These are phyloP conservation scores for Heliornis fulica DNA, from an alignment of 2,113 vertebrate species.

Conservation along the genomic window DNA sequence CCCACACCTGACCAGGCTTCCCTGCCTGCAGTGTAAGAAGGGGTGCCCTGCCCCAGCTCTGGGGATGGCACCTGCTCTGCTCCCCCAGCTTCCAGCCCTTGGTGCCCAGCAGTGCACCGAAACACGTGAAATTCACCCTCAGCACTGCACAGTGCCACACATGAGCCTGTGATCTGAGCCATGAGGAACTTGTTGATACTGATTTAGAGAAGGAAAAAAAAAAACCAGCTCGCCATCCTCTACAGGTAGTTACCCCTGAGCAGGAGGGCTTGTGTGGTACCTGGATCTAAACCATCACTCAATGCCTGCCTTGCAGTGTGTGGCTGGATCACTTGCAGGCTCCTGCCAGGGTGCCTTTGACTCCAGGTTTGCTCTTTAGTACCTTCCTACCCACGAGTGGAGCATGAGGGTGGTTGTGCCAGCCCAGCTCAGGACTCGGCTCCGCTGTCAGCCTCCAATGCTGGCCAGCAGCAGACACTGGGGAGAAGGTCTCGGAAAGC, in stretches of 20 bases:
- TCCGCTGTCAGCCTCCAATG: neutral
- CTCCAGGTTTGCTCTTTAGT: neutral
- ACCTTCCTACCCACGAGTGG: rapidly evolving
- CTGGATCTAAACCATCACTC: neutral
- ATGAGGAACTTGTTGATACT: neutral
- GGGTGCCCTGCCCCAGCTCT: neutral
- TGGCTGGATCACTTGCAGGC: neutral
- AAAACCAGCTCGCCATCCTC: neutral
- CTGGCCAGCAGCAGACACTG: neutral
- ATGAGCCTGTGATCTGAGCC: rapidly evolving
- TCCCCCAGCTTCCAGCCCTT: neutral
- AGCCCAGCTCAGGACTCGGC: neutral
- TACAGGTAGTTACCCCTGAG: neutral
- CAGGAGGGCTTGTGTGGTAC: neutral
- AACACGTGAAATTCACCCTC: neutral
- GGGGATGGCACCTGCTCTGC: neutral
- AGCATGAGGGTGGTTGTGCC: neutral
- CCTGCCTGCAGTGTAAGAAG: neutral
- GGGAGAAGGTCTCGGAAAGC: neutral
- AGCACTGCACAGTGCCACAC: neutral
- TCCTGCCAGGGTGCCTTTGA: neutral
- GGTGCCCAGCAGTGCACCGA: rapidly evolving
- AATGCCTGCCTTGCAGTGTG: rapidly evolving
- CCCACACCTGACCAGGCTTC: rapidly evolving
- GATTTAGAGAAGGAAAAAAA: neutral